Evolutionary conservation across 2,888 invertebrate species (phyloP).

Genomic region (Furcula furcula): DNA sequence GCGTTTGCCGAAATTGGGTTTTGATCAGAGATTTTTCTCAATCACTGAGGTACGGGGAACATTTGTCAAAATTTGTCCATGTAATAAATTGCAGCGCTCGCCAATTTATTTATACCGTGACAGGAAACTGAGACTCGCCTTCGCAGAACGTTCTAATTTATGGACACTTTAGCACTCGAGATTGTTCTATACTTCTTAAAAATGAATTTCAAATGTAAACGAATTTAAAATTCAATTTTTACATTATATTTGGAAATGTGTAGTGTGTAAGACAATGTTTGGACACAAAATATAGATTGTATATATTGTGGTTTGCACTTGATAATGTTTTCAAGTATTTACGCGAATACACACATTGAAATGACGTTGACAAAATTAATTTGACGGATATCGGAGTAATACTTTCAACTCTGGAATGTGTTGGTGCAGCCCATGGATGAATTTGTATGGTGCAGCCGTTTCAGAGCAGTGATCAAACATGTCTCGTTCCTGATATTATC

Average conservation of each 20-base stretch:
- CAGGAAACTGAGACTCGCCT: constrained; percentile 62
- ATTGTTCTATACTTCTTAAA: constrained; percentile 42
- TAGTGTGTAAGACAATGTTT: no score
- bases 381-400: no score
- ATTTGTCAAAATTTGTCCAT: constrained; percentile 67
- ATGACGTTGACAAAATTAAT: no score
- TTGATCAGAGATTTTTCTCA: constrained; percentile 36
- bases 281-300: background rate
- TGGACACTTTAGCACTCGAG: constrained; percentile 55
- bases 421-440: no score
- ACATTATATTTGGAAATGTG: no score
- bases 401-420: background rate
- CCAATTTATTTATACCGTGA: constrained; percentile 71
- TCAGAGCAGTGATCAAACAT: constrained; percentile 23
- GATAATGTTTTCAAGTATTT: background rate
- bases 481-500: constrained; percentile 13
- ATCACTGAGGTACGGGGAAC: constrained; percentile 31
- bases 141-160: constrained; percentile 64
- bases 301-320: background rate
- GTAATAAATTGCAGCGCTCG: constrained; percentile 62
- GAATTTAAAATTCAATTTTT: constrained; percentile 13
- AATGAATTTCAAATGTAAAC: constrained; percentile 31
- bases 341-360: background rate
- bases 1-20: constrained; percentile 3
- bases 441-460: constrained; percentile 20